Evolutionary conservation across 2,888 invertebrate genomes (phyloP), one percentile per base, ranked within the genome.

Genomic region (Cryptocephalus moraei): DNA sequence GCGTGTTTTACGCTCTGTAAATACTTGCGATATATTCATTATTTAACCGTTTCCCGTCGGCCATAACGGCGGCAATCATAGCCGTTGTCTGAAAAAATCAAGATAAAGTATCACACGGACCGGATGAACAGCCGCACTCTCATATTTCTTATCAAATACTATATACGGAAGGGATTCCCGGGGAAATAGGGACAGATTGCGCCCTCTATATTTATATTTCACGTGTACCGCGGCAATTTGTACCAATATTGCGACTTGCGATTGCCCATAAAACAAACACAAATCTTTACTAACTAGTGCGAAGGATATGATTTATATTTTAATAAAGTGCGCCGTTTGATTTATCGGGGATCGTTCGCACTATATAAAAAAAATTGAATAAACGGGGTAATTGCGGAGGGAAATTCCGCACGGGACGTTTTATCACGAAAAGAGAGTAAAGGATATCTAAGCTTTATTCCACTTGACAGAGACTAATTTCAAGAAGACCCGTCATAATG

Each of bases 181-280:
- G 48, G 55, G 55, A 65, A 66, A 66, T 62, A 52, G 60, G 64
- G 62, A 67, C 64, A 65, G 65, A 67, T 67, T 60, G 66, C 63
- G 46, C 59, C 32, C 58, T 62, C 59, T 22, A 22, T 66, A 66
- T 66, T 66, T 67, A 65, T 65, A 64, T 66, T 65, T 65, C 62
- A 64, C 65, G 59, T 62, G 66, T 62, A 22, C 61, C 54, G 53
- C 49, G 43, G 66, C 67, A 65, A 65, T 66, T 65, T 67, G 65
- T 67, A 64, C 64, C 65, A 64, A 65, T 64, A 65, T 61, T 61
- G 58, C 57, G 59, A 60, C 59, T 58, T 53, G 56, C 58, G 62
- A 64, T 61, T 61, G 64, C 56, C 64, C 56, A 60, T 63, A 64
- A 65, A 65, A 60, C 60, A 56, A 57, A 56, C 59, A 60, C 56